phyloP scores from a whole-genome alignment of 2,113 vertebrate genomes.

The Pygoscelis adeliae region DNA sequence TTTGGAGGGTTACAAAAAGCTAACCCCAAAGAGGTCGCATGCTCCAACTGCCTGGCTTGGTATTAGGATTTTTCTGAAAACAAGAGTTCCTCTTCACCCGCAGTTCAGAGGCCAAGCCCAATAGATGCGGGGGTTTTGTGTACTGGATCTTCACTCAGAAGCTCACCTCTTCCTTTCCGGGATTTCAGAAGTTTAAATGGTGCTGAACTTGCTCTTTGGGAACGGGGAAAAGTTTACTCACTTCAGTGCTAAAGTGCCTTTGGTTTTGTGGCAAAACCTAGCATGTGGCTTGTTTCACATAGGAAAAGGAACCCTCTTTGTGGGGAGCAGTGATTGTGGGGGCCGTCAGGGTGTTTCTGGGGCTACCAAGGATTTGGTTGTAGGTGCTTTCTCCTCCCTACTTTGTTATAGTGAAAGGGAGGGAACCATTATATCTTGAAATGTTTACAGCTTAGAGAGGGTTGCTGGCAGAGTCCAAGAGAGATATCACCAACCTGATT shows the following conservation, averaged over 20 bases:
- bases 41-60: background rate
- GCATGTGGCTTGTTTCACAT: background rate
- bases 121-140: background rate
- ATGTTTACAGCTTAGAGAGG: background rate
- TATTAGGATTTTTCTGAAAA: background rate
- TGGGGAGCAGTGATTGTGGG: background rate
- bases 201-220: background rate
- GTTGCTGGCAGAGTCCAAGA: background rate
- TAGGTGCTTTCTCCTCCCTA: background rate
- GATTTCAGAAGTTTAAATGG: background rate
- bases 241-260: background rate
- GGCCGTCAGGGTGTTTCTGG: background rate
- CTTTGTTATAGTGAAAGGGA: background rate
- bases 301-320: background rate
- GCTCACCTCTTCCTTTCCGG: background rate
- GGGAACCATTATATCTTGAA: background rate
- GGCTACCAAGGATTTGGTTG: background rate
- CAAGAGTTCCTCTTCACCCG: background rate
- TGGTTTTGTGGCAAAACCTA: background rate
- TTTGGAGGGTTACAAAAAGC: background rate
- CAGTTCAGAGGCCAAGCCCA: background rate
- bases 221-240: background rate
- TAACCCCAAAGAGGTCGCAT: background rate
- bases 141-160: background rate
- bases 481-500: background rate